Evolutionary conservation across 2,888 invertebrate genomes (phyloP).

Genomic region (Synanthedon andrenaeformis): DNA sequence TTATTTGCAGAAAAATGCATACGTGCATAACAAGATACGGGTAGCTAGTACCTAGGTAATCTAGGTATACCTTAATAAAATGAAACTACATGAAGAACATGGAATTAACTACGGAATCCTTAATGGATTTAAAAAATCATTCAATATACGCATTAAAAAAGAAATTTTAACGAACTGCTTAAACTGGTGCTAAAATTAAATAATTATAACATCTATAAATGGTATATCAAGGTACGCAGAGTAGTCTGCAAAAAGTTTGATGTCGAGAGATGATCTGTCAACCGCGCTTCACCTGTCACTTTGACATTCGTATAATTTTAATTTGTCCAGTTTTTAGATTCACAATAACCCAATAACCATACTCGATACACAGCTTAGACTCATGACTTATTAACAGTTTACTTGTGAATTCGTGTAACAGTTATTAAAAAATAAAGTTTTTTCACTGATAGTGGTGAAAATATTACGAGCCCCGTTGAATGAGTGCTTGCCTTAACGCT

Average conservation of each 20-base stretch:
- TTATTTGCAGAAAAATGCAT: no score
- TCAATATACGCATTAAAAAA: no score
- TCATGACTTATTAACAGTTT: neutral
- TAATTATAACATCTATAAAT: neutral
- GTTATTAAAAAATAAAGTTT: neutral
- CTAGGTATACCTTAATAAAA: no score
- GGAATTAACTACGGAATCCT: no score
- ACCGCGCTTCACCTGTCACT: slow-evolving; percentile 37
- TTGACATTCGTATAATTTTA: slow-evolving; percentile 32
- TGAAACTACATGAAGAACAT: no score
- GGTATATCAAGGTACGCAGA: neutral
- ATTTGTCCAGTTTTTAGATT: slow-evolving; percentile 14
- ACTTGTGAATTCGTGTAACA: neutral
- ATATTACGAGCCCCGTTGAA: no score
- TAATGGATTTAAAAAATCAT: no score
- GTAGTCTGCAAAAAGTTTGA: slow-evolving; percentile 7
- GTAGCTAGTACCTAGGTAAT: no score
- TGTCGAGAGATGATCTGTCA: slow-evolving; percentile 33
- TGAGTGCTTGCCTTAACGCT: no score
- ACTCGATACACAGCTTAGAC: neutral
- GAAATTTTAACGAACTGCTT: no score
- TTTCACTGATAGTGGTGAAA: no score
- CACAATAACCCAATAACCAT: neutral
- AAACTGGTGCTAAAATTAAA: neutral
- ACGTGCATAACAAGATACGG: no score